A percentile compares a stretch with the other conserved stretches of the same genome.
These are phyloP conservation scores for Sminthurides aquaticus DNA, from an alignment of 2,888 invertebrate species.

Conservation along the genomic window DNA sequence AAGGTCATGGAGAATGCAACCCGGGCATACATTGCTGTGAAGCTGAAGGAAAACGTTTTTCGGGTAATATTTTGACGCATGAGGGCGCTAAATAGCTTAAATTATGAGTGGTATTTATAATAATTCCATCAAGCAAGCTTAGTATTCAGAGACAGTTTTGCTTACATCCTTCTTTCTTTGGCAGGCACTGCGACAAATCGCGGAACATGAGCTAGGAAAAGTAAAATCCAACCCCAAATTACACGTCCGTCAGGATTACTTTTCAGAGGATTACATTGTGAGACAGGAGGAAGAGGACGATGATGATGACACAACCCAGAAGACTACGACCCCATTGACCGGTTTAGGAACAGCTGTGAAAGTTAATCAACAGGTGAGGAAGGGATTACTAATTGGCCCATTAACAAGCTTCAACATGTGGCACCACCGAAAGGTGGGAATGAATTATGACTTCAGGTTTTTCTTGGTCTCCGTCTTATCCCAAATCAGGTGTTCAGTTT, in stretches of 20 bases:
- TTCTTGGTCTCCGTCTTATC: not conserved
- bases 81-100: no score
- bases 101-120: not conserved
- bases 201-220: constrained; percentile 16
- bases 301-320: constrained; percentile 14
- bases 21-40: constrained; percentile 20
- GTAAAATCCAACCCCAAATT: not conserved
- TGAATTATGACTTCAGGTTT: constrained; percentile 7
- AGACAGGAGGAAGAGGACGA: constrained; percentile 19
- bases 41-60: constrained; percentile 25
- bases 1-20: constrained; percentile 16
- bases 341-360: constrained; percentile 26
- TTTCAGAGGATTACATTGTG: not conserved
- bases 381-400: not conserved
- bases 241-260: not conserved
- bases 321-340: constrained; percentile 22
- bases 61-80: no score
- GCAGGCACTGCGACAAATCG: constrained; percentile 14
- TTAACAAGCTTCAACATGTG: not conserved
- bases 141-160: no score
- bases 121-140: no score
- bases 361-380: constrained; percentile 27
- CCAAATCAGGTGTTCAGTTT: constrained; percentile 23
- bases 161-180: no score
- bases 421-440: not conserved